Conservation (phyloP, 2,888 invertebrate species). For the Onchidella celtica region DNA sequence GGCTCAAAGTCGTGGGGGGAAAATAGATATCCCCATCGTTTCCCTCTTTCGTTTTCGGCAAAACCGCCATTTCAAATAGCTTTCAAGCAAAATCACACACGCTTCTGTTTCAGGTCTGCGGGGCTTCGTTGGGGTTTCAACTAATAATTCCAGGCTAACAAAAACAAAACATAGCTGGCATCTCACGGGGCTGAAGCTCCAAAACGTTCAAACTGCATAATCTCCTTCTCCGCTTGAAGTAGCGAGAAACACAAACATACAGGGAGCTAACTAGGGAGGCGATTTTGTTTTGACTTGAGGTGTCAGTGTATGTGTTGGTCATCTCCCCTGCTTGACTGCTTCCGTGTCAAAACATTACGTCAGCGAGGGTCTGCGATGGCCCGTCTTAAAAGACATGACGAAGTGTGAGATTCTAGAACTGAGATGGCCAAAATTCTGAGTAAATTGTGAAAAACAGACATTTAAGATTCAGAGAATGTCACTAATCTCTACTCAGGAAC, state of each 20-base stretch:
- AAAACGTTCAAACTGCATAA: neutral
- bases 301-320: slow-evolving; percentile 11
- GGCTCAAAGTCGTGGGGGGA: too few species aligned
- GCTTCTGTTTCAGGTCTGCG: neutral
- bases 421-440: too few species aligned
- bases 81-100: neutral
- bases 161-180: neutral
- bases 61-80: neutral
- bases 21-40: too few species aligned
- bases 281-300: slow-evolving; percentile 21
- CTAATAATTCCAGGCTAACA: neutral
- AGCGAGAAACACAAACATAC: neutral
- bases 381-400: neutral
- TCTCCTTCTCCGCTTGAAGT: neutral
- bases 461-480: too few species aligned
- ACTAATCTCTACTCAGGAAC: too few species aligned
- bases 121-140: neutral
- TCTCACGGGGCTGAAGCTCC: neutral
- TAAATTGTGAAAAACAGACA: too few species aligned
- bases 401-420: neutral
- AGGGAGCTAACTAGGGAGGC: neutral
- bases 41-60: too few species aligned
- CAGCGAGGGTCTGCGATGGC: neutral
- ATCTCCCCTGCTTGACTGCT: slow-evolving; percentile 16
- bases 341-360: neutral